These are phyloP conservation scores for Neoascia interrupta DNA, from an alignment of 2,888 invertebrate genomes.

Conservation along the genomic window DNA sequence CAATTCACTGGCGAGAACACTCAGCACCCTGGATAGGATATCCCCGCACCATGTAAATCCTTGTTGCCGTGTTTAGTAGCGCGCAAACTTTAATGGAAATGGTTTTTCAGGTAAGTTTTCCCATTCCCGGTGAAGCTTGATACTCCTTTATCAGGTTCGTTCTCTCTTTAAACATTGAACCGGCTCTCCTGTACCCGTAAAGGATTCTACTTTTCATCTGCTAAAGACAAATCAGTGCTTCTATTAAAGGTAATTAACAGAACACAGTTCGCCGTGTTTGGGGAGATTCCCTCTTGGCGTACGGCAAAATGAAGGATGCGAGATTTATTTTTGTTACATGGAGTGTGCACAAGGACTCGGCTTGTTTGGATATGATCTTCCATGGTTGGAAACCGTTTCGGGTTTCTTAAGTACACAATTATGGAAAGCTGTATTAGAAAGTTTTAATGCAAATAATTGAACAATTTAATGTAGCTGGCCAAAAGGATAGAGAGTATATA, in stretches of 20 bases:
- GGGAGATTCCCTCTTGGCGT: neutral
- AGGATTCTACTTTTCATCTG: constrained; percentile 34
- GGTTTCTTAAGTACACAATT: constrained; percentile 63
- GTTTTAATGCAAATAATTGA: constrained; percentile 66
- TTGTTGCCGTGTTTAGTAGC: constrained; percentile 40
- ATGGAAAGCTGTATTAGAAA: constrained; percentile 53
- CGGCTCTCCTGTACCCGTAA: constrained; percentile 8
- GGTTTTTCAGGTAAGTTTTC: constrained; percentile 68
- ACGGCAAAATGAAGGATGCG: constrained; percentile 29
- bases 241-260: constrained; percentile 69
- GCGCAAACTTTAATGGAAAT: constrained; percentile 64
- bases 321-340: constrained; percentile 37
- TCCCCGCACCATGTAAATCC: constrained; percentile 46
- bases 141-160: constrained; percentile 13
- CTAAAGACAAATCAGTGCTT: constrained; percentile 67
- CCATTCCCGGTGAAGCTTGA: constrained; percentile 32
- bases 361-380: constrained; percentile 51
- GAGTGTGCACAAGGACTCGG: neutral
- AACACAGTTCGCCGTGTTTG: constrained; percentile 55
- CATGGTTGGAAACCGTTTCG: constrained; percentile 26
- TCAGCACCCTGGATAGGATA: constrained; percentile 48
- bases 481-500: no score
- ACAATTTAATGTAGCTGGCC: constrained; percentile 36
- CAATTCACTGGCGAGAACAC: constrained; percentile 18
- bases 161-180: constrained; percentile 49